Conservation (phyloP, 2,888 invertebrate genomes). For the Harmothoe impar region DNA sequence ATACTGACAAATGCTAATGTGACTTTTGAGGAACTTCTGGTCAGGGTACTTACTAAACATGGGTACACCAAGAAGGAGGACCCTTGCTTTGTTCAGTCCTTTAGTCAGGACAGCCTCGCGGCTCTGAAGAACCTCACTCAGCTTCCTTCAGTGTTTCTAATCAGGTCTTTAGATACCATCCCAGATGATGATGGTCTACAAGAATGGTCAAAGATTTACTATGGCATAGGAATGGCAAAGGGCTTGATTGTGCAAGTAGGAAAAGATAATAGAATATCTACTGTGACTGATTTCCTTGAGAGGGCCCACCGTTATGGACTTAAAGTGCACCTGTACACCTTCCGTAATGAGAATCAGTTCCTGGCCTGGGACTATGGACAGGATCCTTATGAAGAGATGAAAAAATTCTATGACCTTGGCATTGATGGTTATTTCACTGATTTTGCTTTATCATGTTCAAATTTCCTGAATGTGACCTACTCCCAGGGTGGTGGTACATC, state of each 20-base stretch:
- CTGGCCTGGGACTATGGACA: conserved; percentile 70
- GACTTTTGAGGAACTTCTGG: conserved; percentile 69
- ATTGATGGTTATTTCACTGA: conserved; percentile 74
- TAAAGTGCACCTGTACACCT: conserved; percentile 69
- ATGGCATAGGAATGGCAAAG: conserved; percentile 68
- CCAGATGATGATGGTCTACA: conserved; percentile 62
- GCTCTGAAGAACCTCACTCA: conserved; percentile 61
- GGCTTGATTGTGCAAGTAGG: conserved; percentile 39
- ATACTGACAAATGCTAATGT: conserved; percentile 65
- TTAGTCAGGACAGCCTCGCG: conserved; percentile 64
- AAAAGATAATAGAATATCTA: conserved; percentile 53
- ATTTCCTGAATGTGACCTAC: conserved; percentile 65
- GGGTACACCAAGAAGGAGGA: conserved; percentile 63
- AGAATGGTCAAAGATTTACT: conserved; percentile 61
- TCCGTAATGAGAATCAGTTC: conserved; percentile 70
- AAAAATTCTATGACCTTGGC: conserved; percentile 66
- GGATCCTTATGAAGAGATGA: conserved; percentile 69
- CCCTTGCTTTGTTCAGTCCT: conserved; percentile 70
- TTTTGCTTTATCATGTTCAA: conserved; percentile 68
- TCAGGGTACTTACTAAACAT: conserved; percentile 63
- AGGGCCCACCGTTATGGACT: conserved; percentile 62
- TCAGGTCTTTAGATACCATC: not conserved
- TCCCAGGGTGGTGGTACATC: not conserved
- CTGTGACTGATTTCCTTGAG: conserved; percentile 65
- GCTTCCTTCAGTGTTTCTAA: conserved; percentile 66